Evolutionary conservation across 1,140 invertebrate species (phyloP).

Genomic region (Calephelis virginiensis): DNA sequence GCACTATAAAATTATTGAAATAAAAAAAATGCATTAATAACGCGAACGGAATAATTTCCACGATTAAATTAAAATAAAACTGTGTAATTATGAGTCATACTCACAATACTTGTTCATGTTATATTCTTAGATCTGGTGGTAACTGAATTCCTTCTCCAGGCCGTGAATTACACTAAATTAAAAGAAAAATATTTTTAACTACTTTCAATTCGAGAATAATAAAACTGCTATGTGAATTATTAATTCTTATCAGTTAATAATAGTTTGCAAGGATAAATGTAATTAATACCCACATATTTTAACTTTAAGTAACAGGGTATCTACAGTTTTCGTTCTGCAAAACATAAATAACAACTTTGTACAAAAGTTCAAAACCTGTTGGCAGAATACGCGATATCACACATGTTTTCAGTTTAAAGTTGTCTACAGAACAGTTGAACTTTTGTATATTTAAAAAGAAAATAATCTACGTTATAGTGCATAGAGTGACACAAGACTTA

Average conservation of each 20-base stretch:
- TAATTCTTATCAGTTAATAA: too few relatives aligned
- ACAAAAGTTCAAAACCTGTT: constrained; percentile 58
- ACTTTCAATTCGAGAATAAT: not conserved
- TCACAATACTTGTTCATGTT: constrained; percentile 61
- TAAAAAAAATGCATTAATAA: not conserved
- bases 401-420: not conserved
- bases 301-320: not conserved
- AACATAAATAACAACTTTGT: constrained; percentile 47
- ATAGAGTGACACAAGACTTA: constrained; percentile 38
- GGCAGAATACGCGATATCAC: constrained; percentile 8
- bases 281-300: too few relatives aligned
- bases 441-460: constrained; percentile 28
- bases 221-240: not conserved
- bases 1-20: not conserved
- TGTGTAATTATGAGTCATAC: constrained; percentile 36
- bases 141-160: constrained; percentile 42
- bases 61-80: not conserved
- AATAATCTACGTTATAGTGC: not conserved
- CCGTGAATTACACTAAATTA: constrained; percentile 56
- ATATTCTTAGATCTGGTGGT: constrained; percentile 41
- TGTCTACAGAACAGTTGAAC: constrained; percentile 39
- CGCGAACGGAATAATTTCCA: not conserved
- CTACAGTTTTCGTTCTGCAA: not conserved
- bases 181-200: constrained; percentile 38
- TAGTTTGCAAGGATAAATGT: too few relatives aligned